phyloP scores from a whole-genome alignment of 2,113 vertebrate species.

The Apteryx mantelli region DNA sequence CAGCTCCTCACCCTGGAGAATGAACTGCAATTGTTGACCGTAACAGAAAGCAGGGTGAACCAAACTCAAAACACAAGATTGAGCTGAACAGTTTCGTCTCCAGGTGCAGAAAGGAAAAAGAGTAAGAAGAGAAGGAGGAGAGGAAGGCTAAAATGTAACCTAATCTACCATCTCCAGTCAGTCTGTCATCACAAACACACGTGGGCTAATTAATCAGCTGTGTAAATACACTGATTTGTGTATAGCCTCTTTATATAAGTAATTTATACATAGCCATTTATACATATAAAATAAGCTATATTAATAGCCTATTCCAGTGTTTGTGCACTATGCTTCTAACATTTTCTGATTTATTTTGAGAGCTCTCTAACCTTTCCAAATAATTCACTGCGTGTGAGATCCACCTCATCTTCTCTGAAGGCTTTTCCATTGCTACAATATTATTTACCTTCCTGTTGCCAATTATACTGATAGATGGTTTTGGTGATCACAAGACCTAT shows the following conservation, averaged over 20 bases:
- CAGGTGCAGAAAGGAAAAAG: neutral
- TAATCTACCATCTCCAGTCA: neutral
- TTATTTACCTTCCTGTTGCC: neutral
- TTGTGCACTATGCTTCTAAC: neutral
- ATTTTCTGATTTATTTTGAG: neutral
- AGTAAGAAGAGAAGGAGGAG: neutral
- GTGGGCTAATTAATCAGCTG: neutral
- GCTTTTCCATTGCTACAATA: neutral
- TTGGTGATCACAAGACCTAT: neutral
- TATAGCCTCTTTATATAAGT: neutral
- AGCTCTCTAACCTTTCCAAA: neutral
- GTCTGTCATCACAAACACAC: neutral
- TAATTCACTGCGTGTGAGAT: neutral
- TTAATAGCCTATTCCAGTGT: neutral
- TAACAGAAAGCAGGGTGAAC: neutral
- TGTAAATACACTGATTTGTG: neutral
- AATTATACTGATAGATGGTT: neutral
- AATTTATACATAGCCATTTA: neutral
- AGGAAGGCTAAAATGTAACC: neutral
- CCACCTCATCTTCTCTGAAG: neutral
- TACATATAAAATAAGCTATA: neutral
- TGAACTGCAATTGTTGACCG: neutral
- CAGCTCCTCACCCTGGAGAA: neutral
- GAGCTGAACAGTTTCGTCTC: neutral
- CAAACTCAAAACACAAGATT: neutral